Evolutionary conservation across 37 sponge, comb jelly and placozoan species (phyloP).

Genomic region (Chondrilla cf. caribensis): DNA sequence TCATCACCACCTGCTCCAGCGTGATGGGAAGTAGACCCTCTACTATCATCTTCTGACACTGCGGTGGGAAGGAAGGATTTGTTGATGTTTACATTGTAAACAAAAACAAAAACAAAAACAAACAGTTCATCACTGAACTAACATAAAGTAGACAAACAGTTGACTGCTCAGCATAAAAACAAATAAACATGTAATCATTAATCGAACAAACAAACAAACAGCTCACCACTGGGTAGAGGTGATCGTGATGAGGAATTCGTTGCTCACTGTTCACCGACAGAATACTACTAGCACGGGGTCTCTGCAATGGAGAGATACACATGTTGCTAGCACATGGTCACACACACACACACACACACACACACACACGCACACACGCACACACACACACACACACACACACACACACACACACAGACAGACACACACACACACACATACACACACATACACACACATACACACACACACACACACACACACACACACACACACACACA

Average conservation of each 20-base stretch:
- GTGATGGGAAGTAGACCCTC: conserved; percentile 63
- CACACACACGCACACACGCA: not conserved
- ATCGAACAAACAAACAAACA: too few relatives aligned
- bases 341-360: not conserved
- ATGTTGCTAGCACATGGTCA: too few relatives aligned
- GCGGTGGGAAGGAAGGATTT: too few relatives aligned
- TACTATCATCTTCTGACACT: conserved; percentile 63
- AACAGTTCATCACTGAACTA: conserved; percentile 37
- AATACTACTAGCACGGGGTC: not conserved
- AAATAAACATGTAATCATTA: too few relatives aligned
- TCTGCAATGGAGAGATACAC: too few relatives aligned
- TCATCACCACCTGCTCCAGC: conserved; percentile 41
- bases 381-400: conserved; percentile 13
- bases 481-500: conserved; percentile 20
- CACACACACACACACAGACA: not conserved
- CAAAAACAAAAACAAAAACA: not conserved
- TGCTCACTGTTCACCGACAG: conserved; percentile 4
- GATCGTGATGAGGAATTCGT: conserved; percentile 69
- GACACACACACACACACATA: conserved; percentile 1
- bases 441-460: not conserved
- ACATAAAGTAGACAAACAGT: too few relatives aligned
- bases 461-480: conserved; percentile 15
- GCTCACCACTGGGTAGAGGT: conserved; percentile 67
- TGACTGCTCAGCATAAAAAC: too few relatives aligned
- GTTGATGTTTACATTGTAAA: not conserved